These are phyloP conservation scores for Eurystomus gularis DNA, from an alignment of 2,113 vertebrate genomes.

Conservation along the genomic window DNA sequence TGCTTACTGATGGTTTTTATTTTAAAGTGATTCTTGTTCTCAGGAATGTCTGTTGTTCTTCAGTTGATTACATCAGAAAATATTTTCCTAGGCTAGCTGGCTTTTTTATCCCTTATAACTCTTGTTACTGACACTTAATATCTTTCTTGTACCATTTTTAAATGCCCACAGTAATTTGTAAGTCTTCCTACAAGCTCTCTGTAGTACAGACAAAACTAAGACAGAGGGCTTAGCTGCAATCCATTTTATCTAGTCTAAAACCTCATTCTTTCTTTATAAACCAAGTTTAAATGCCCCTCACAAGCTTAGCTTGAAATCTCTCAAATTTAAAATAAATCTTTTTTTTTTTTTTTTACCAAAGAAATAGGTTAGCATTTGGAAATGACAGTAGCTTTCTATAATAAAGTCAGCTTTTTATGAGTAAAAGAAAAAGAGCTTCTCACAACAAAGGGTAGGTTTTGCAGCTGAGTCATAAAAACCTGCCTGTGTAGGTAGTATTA, in stretches of 20 bases:
- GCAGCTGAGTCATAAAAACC: not conserved
- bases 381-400: not conserved
- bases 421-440: not conserved
- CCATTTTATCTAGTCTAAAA: not conserved
- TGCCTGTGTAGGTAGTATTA: not conserved
- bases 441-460: not conserved
- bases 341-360: not conserved
- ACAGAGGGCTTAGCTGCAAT: not conserved
- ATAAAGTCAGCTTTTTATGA: not conserved
- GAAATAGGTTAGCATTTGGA: not conserved
- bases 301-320: not conserved
- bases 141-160: not conserved
- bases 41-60: not conserved
- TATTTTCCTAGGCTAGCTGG: not conserved
- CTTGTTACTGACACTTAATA: not conserved
- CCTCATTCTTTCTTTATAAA: not conserved
- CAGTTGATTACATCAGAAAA: not conserved
- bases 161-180: not conserved
- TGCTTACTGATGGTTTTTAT: not conserved
- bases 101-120: not conserved
- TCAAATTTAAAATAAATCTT: not conserved
- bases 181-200: not conserved
- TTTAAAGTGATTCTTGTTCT: not conserved
- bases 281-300: not conserved
- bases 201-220: not conserved